Conservation (phyloP, 2,888 invertebrate genomes). For the Urechis unicinctus region DNA sequence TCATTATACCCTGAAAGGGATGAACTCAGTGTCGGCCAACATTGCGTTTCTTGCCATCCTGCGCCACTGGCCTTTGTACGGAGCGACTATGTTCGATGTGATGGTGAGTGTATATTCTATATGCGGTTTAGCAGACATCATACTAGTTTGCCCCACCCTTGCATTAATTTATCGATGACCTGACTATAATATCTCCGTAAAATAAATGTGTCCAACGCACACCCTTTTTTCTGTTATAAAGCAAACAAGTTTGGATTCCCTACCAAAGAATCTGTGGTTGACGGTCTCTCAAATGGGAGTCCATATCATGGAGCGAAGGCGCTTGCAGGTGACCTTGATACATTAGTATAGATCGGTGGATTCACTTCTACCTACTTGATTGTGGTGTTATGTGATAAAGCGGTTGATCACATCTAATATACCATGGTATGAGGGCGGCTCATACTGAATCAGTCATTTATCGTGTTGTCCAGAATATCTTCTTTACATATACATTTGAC, state of each 20-base stretch:
- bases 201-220: too few relatives aligned
- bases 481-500: constrained; percentile 85
- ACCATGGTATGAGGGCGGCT: too few relatives aligned
- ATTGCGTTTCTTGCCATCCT: constrained; percentile 87
- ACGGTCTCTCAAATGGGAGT: constrained; percentile 89
- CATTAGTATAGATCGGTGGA: too few relatives aligned
- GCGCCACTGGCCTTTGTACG: constrained; percentile 86
- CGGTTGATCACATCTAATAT: too few relatives aligned
- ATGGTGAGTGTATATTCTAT: constrained; percentile 60
- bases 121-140: too few relatives aligned
- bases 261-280: constrained; percentile 87
- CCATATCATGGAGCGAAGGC: constrained; percentile 66
- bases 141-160: too few relatives aligned
- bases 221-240: constrained; percentile 46
- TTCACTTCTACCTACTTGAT: too few relatives aligned
- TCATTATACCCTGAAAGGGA: constrained; percentile 82
- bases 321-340: too few relatives aligned
- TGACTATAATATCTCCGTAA: too few relatives aligned
- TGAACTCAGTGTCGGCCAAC: constrained; percentile 79
- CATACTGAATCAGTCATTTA: too few relatives aligned
- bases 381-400: too few relatives aligned
- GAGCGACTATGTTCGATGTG: constrained; percentile 89
- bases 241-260: constrained; percentile 94
- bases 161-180: too few relatives aligned
- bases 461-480: constrained; percentile 78